Conservation (phyloP, 2,797 vertebrate species). For the Typhlichthys subterraneus region DNA sequence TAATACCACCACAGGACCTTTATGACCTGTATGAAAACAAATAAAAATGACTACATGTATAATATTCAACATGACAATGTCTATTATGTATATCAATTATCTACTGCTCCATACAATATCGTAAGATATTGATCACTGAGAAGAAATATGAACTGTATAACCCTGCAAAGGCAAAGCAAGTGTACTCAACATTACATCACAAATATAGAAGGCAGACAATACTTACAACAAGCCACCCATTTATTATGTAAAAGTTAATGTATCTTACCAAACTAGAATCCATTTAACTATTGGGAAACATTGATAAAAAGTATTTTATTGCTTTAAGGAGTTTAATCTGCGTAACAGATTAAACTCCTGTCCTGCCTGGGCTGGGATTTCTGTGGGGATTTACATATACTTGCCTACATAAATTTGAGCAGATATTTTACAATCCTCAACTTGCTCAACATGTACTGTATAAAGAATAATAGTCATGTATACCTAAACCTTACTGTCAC, state of each 20-base stretch:
- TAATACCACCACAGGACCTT: constrained; percentile 98
- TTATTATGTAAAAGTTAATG: constrained; percentile 24
- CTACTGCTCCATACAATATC: not conserved
- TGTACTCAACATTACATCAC: not conserved
- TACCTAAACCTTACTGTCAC: not conserved
- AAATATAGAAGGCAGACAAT: not conserved
- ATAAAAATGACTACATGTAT: constrained; percentile 1
- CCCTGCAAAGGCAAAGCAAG: not conserved
- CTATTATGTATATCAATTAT: not conserved
- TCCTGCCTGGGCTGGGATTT: constrained; percentile 48
- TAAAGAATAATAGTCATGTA: not conserved
- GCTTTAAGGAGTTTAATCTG: no score
- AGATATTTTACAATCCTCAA: constrained; percentile 15
- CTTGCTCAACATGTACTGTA: not conserved
- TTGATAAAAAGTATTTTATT: constrained; percentile 29
- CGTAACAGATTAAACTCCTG: constrained; percentile 45
- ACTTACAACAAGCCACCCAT: not conserved
- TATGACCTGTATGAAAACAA: constrained; percentile 78
- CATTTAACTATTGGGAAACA: constrained; percentile 16
- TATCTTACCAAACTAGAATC: constrained; percentile 15
- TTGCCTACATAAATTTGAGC: constrained; percentile 29
- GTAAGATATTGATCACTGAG: not conserved
- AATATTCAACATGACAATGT: not conserved
- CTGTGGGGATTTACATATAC: constrained; percentile 50
- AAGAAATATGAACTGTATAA: no score